These are phyloP conservation scores for Phymatocera aterrima DNA, from an alignment of 2,888 invertebrate genomes.

Conservation along the genomic window DNA sequence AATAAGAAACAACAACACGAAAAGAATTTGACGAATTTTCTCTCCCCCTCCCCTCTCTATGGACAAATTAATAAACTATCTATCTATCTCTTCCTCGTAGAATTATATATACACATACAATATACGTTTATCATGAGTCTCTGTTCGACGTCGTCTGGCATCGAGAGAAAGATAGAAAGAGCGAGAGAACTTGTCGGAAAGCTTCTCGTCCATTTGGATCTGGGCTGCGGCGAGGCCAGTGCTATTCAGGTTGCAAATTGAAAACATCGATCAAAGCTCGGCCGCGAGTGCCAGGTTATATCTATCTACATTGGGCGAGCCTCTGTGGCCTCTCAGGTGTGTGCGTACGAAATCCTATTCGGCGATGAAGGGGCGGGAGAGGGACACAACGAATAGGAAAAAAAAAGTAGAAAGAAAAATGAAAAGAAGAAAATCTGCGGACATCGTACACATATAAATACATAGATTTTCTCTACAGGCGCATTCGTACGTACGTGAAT, in stretches of 20 bases:
- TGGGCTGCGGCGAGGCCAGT: neutral
- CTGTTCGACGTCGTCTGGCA: neutral
- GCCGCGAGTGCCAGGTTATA: too few species aligned
- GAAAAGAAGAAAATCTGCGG: neutral
- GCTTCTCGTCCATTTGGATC: conserved; percentile 23
- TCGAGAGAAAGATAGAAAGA: neutral
- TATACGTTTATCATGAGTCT: neutral
- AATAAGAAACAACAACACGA: neutral
- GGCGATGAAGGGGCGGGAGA: too few species aligned
- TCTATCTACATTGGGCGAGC: too few species aligned
- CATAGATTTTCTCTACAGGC: too few species aligned
- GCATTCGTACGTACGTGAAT: too few species aligned
- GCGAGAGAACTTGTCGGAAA: conserved; percentile 5
- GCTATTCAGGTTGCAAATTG: conserved; percentile 42
- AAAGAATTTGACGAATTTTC: conserved; percentile 1
- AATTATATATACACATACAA: too few species aligned
- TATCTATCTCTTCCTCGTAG: too few species aligned
- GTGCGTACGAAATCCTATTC: too few species aligned
- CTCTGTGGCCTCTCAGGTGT: too few species aligned
- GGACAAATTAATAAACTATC: neutral
- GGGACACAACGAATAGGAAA: too few species aligned
- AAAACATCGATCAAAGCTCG: conserved; percentile 43
- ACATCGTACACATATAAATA: too few species aligned
- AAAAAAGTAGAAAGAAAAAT: neutral
- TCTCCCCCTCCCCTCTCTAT: neutral